Percentiles rank a stretch among this genome's conserved stretches.
phyloP scores from a whole-genome alignment of 2,113 vertebrate genomes.

The Malurus alboscapulatus region DNA sequence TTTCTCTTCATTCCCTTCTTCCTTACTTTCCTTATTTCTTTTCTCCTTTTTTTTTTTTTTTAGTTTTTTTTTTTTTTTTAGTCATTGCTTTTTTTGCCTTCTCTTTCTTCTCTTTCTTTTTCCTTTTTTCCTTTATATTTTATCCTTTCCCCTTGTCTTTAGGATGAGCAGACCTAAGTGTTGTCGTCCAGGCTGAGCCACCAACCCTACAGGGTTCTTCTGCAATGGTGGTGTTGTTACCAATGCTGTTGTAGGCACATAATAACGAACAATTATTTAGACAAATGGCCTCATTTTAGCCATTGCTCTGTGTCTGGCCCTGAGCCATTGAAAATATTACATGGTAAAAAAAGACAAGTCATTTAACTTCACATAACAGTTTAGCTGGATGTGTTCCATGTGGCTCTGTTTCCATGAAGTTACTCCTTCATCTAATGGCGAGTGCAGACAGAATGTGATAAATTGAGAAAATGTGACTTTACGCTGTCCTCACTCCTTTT shows the following conservation, averaged over 20 bases:
- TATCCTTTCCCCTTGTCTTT: not conserved
- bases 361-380: not conserved
- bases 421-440: not conserved
- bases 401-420: not conserved
- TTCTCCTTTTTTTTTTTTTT: too few relatives aligned
- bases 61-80: too few relatives aligned
- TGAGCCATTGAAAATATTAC: not conserved
- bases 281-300: not conserved
- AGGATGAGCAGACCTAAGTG: not conserved
- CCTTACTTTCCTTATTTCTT: too few relatives aligned
- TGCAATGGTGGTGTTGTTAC: not conserved
- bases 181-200: not conserved
- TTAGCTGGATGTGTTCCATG: not conserved
- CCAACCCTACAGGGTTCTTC: not conserved
- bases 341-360: not conserved
- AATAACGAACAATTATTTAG: not conserved
- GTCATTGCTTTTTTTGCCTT: fast-evolving
- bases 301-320: not conserved
- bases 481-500: not conserved
- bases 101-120: fast-evolving
- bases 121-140: not conserved
- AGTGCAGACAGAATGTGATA: not conserved
- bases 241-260: not conserved
- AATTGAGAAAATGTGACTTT: not conserved
- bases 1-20: too few relatives aligned